Base-by-base conservation (phyloP, 37 sponge, comb jelly and placozoan species). In the Spongilla lacustris region DNA sequence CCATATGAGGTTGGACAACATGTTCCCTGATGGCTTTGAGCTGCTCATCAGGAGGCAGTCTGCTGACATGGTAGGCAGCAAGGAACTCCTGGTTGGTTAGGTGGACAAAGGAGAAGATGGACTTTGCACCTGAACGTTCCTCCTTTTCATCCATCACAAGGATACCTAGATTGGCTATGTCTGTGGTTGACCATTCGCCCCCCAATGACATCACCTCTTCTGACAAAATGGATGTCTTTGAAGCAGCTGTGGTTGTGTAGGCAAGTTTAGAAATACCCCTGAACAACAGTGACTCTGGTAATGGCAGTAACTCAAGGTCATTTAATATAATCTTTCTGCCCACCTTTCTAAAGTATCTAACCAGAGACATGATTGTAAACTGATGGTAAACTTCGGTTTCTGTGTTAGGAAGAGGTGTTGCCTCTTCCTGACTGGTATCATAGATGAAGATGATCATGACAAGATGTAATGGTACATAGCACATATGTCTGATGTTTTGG, bases 381-480 rank as follows among this genome's bases (percentile, higher is more conserved):
- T 37, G 74, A 9, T 30, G 11, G 49, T 89, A 83, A 35, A 89
- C 34, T 0, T 83, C 84, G 22, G 89, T 79, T 68, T 83, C 80
- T 26, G 84, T 84, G 23, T 83, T 75, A 33, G 89, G 89, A 31
- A 89, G 89, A 49, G 4, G 28, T 10, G 10, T 2, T 4, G 6
- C 21, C 4, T 22, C 2, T 17, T 69, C 41, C 9, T 33, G 58
- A 73, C 33, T 76, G 0, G 46, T 29, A 0, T 36, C 12, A 33
- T 38, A 71, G 66, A 79, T 66, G 66, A 46, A 89, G 8, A 89
- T 34, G 19, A 89, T 50, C 79, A 89, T 83, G 24, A 84, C 89
- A 50, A 89, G 38, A 46, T 89, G 89, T 19, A 89, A 75, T 28
- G 89, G 89, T 49, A 89, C 41, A 36, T 89, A 89, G 29, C 89